phyloP scores from a whole-genome alignment of 2,113 vertebrate genomes.

The Toxotes jaculatrix region DNA sequence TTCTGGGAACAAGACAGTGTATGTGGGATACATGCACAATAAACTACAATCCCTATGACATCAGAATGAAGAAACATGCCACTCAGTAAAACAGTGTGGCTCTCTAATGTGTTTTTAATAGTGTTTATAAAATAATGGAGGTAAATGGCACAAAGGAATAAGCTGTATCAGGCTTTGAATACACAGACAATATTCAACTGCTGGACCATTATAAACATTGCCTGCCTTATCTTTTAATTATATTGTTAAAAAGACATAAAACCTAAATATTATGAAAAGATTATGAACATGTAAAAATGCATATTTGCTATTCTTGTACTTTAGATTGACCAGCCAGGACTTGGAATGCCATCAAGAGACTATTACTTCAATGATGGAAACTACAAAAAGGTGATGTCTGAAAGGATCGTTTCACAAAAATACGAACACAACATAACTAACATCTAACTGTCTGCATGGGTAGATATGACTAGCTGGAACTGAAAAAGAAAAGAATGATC shows the following conservation, averaged over 20 bases:
- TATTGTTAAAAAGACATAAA: neutral
- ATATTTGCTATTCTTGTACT: slow-evolving; percentile 21
- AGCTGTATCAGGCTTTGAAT: neutral
- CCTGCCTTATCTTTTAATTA: neutral
- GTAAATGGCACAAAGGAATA: neutral
- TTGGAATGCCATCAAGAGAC: slow-evolving; percentile 97
- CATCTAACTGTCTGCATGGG: neutral
- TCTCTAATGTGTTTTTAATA: neutral
- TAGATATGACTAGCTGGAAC: neutral
- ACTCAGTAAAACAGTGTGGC: neutral
- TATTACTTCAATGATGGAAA: slow-evolving; percentile 92
- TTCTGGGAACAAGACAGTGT: neutral
- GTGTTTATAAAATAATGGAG: neutral
- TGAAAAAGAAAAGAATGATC: neutral
- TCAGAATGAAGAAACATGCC: neutral
- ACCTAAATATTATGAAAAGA: neutral
- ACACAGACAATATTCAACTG: neutral
- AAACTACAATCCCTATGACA: neutral
- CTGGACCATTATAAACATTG: neutral
- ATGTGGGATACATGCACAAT: neutral
- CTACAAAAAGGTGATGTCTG: slow-evolving; percentile 86
- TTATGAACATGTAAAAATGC: neutral
- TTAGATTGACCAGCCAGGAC: slow-evolving; percentile 94
- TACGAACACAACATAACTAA: neutral
- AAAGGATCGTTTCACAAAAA: neutral